Conservation (phyloP, 2,797 vertebrate genomes). For the Sarcophilus harrisii region DNA sequence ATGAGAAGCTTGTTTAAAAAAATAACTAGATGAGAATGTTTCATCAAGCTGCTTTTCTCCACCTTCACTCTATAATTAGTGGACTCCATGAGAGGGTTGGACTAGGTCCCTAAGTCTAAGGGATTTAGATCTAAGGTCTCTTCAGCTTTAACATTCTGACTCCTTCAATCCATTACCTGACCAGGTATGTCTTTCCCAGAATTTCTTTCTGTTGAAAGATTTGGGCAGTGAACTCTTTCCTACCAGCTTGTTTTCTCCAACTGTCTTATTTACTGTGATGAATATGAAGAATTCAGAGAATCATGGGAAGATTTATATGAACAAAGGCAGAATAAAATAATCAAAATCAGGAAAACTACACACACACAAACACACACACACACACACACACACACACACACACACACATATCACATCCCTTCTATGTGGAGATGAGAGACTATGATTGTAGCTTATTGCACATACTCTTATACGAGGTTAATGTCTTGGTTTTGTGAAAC, state of each 20-base stretch:
- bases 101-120: not conserved
- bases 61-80: not conserved
- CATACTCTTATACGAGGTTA: not conserved
- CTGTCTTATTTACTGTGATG: not conserved
- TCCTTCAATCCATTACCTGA: not conserved
- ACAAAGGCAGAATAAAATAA: not conserved
- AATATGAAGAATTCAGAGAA: not conserved
- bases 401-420: not conserved
- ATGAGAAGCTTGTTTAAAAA: conserved; percentile 61
- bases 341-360: not conserved
- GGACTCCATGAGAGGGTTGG: not conserved
- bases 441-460: not conserved
- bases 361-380: not conserved
- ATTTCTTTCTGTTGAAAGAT: not conserved
- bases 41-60: conserved; percentile 19
- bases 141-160: not conserved
- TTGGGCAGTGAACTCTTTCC: not conserved
- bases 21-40: conserved; percentile 54
- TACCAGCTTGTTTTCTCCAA: not conserved
- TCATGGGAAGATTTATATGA: not conserved
- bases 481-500: not conserved
- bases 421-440: not conserved
- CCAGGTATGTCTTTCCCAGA: not conserved
- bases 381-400: not conserved
- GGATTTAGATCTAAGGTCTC: not conserved